A percentile compares a stretch with the other conserved stretches of the same genome.
These are phyloP conservation scores for Pogona vitticeps DNA, from an alignment of 2,113 vertebrate species.

Conservation along the genomic window DNA sequence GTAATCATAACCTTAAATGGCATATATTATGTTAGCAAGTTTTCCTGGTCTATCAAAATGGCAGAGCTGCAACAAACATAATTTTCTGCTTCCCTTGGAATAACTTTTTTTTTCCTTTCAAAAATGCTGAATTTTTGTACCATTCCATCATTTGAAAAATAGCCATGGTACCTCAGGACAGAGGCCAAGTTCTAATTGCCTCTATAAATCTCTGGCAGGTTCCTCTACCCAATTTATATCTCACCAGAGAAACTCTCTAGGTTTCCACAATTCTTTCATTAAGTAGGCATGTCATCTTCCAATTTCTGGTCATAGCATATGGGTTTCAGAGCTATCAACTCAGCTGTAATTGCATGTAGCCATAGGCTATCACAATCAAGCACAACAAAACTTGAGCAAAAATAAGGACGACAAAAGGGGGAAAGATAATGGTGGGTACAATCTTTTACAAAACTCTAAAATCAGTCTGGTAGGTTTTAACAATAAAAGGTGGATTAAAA, in stretches of 20 bases:
- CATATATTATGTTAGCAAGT: not conserved
- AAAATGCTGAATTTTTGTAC: not conserved
- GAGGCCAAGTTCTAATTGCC: not conserved
- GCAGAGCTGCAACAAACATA: not conserved
- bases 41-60: not conserved
- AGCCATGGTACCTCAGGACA: not conserved
- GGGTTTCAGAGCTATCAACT: no score
- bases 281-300: not conserved
- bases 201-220: not conserved
- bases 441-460: no score
- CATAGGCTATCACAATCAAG: no score
- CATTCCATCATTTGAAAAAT: not conserved
- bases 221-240: not conserved
- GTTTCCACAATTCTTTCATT: not conserved
- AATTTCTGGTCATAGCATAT: no score
- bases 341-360: no score
- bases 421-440: no score
- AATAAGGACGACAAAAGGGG: no score
- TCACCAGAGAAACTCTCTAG: not conserved
- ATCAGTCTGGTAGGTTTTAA: no score
- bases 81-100: not conserved
- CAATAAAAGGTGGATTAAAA: no score
- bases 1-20: not conserved
- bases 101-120: not conserved
- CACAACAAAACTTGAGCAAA: no score